phyloP scores from a whole-genome alignment of 1,140 invertebrate genomes.

The Platyura marginata region DNA sequence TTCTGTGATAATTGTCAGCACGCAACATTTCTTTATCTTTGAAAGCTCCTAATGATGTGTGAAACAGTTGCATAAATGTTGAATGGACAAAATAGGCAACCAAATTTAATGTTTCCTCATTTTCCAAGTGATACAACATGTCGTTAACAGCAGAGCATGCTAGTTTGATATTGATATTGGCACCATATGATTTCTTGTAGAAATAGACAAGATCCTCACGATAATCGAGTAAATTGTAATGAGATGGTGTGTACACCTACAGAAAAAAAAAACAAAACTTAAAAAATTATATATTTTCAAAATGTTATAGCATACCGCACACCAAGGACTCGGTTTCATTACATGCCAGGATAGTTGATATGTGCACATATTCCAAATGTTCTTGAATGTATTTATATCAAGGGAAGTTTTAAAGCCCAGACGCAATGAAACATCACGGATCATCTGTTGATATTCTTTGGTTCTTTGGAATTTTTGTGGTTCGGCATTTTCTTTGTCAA shows the following conservation, averaged over 20 bases:
- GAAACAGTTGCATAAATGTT: constrained; percentile 35
- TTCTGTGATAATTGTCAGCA: constrained; percentile 42
- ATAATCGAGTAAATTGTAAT: constrained; percentile 40
- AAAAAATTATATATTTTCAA: not conserved
- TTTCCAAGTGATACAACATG: constrained; percentile 35
- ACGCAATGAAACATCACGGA: constrained; percentile 12
- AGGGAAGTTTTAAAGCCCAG: constrained; percentile 25
- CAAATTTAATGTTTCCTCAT: constrained; percentile 28
- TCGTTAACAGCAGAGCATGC: constrained; percentile 41
- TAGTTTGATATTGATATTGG: constrained; percentile 29
- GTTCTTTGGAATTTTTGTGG: constrained; percentile 11
- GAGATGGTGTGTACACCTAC: constrained; percentile 34
- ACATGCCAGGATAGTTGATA: constrained; percentile 48
- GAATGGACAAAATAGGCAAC: constrained; percentile 59
- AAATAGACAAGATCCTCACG: constrained; percentile 41
- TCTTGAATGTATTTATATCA: constrained; percentile 24
- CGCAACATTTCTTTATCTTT: constrained; percentile 41
- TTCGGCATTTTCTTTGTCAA: constrained; percentile 10
- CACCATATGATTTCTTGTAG: constrained; percentile 40
- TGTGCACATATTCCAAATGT: constrained; percentile 50
- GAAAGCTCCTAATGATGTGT: constrained; percentile 46
- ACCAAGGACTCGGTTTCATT: constrained; percentile 45
- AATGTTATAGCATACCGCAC: constrained; percentile 25
- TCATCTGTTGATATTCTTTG: constrained; percentile 13
- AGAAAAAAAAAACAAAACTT: constrained; percentile 7